Evolutionary conservation across 2,888 invertebrate genomes (phyloP), one percentile per base, ranked within the genome.

Genomic region (Diplolepis rosae): DNA sequence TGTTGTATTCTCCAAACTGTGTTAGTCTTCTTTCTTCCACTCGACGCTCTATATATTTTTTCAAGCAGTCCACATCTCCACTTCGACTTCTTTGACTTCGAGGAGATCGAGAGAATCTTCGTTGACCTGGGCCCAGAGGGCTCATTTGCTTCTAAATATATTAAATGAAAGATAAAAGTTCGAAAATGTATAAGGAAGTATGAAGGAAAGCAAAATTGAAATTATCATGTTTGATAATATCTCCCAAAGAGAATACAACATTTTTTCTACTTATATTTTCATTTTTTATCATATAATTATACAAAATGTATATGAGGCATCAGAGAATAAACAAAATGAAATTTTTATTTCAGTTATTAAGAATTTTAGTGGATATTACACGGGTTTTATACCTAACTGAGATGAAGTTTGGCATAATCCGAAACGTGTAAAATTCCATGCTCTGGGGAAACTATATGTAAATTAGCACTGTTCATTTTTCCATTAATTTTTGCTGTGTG

Each of bases 401-500:
- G 83, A 65, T 87, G 87, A 42, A 87, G 82, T 71, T 80, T 85
- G 15, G 86, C 85, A 48, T 87, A 88, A 61, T 88, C 87, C 2
- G 86, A 81, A 83, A 88, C 84, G 77, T 87, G 87, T 6, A 88
- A 71, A 68, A 88, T 82, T 27, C 89, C 89, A 54, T 86, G 87
- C 39, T 84, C 83, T 3, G 86, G 84, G 0, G 87, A 87, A 0
- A 90, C 92, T n/a, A 92, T 86, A 73, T 90, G 90, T 66, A 92
- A 86, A 83, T 91, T 91, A n/a, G 84, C 77, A 0, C 90, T 91
- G 76, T 86, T 88, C 15, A 91, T 90, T 77, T 90, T 89, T 1
- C 88, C 84, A 85, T 92, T 93, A 7, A 93, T 89, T 76, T 90
- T 90, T 0, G 91, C 90, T 85, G 92, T 93, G 86, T 93, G 93